Evolutionary conservation across 1,140 invertebrate genomes (phyloP).

Genomic region (Dreissena rostriformis): DNA sequence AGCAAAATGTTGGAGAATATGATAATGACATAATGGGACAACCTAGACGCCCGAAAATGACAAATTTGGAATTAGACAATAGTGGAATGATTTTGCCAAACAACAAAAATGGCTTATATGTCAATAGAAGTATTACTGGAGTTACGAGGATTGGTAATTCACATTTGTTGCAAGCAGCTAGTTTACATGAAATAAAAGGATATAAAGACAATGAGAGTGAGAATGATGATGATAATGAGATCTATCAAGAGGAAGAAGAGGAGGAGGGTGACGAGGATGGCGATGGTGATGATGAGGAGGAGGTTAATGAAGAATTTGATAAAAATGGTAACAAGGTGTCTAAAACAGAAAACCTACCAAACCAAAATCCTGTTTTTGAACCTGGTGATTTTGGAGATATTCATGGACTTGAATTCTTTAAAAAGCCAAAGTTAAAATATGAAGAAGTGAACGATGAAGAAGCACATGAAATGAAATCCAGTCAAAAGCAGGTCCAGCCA

Average conservation of each 20-base stretch:
- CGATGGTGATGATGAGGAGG: constrained; percentile 51
- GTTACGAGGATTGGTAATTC: not conserved
- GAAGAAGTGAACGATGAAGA: constrained; percentile 1
- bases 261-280: constrained; percentile 41
- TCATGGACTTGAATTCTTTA: constrained; percentile 19
- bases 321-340: not conserved
- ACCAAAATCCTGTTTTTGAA: not conserved
- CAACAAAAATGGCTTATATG: not conserved
- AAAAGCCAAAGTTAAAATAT: constrained; percentile 31
- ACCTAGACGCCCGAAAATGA: not conserved
- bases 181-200: not conserved
- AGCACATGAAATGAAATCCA: too few species aligned
- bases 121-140: not conserved
- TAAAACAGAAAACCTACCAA: too few species aligned
- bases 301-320: constrained; percentile 58
- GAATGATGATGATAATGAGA: constrained; percentile 1
- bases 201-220: not conserved
- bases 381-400: constrained; percentile 39
- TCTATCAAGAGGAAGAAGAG: not conserved
- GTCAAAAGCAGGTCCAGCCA: too few species aligned
- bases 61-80: not conserved
- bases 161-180: too few species aligned
- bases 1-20: too few species aligned
- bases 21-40: too few species aligned
- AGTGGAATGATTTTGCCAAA: not conserved